Evolutionary conservation across 2,888 invertebrate genomes (phyloP).

Genomic region (Nemotelus nigrinus): DNA sequence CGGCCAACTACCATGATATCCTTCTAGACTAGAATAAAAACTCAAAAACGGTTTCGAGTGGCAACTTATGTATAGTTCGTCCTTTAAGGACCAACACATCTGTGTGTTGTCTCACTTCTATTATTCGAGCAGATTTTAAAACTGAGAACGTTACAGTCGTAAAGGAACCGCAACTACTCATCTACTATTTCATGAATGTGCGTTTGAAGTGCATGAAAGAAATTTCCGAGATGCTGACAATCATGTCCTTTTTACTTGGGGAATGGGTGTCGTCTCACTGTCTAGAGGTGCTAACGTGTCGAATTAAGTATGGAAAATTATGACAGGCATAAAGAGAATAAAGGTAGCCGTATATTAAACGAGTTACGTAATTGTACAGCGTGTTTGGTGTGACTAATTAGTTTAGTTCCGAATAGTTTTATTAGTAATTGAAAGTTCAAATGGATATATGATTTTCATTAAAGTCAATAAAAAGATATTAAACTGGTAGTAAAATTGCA

Average conservation of each 20-base stretch:
- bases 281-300: constrained; percentile 42
- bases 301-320: constrained; percentile 32
- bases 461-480: too few species aligned
- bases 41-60: constrained; percentile 35
- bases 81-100: constrained; percentile 20
- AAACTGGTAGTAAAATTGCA: too few species aligned
- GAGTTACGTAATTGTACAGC: constrained; percentile 8
- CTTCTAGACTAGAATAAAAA: constrained; percentile 21
- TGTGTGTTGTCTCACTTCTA: constrained; percentile 25
- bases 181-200: neutral
- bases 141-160: constrained; percentile 12
- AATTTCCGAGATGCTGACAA: constrained; percentile 4
- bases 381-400: constrained; percentile 25
- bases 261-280: constrained; percentile 34
- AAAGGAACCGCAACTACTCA: constrained; percentile 19
- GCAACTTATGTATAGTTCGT: neutral
- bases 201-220: constrained; percentile 1
- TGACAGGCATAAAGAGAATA: constrained; percentile 30
- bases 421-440: neutral
- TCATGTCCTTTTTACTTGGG: constrained; percentile 12
- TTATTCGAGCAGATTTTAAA: constrained; percentile 12
- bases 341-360: neutral
- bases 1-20: constrained; percentile 22
- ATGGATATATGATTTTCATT: too few species aligned
- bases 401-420: constrained; percentile 22